These are phyloP conservation scores for Calosoma granatense DNA, from an alignment of 1,140 invertebrate genomes.

Conservation along the genomic window DNA sequence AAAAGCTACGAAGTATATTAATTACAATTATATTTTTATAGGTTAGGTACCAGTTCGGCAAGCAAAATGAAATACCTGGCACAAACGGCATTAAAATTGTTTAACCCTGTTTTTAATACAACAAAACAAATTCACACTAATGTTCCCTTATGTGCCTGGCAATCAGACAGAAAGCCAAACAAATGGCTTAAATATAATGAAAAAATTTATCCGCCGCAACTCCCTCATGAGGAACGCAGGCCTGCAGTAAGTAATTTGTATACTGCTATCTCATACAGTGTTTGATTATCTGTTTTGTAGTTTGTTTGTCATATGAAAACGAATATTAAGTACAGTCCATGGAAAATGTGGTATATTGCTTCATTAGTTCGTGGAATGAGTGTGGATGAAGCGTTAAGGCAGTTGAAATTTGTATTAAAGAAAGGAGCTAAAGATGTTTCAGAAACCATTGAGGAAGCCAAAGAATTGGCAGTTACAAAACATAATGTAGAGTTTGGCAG, in stretches of 20 bases:
- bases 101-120: not conserved
- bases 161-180: constrained; percentile 26
- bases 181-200: constrained; percentile 58
- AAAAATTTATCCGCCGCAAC: constrained; percentile 67
- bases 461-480: constrained; percentile 70
- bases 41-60: no score
- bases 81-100: not conserved
- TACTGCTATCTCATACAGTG: not conserved
- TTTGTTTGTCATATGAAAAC: constrained; percentile 73
- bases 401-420: constrained; percentile 70
- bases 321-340: constrained; percentile 82
- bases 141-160: not conserved
- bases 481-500: constrained; percentile 93
- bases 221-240: constrained; percentile 58
- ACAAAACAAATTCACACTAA: not conserved
- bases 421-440: constrained; percentile 75
- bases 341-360: constrained; percentile 89
- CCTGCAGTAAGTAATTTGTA: constrained; percentile 60
- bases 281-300: constrained; percentile 42
- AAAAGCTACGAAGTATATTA: no score
- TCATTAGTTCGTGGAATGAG: constrained; percentile 78
- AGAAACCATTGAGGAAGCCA: constrained; percentile 79
- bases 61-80: not conserved
- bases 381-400: constrained; percentile 88
- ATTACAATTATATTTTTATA: no score